These are phyloP conservation scores for Lobophora halterata DNA, from an alignment of 2,888 invertebrate genomes.

Conservation along the genomic window DNA sequence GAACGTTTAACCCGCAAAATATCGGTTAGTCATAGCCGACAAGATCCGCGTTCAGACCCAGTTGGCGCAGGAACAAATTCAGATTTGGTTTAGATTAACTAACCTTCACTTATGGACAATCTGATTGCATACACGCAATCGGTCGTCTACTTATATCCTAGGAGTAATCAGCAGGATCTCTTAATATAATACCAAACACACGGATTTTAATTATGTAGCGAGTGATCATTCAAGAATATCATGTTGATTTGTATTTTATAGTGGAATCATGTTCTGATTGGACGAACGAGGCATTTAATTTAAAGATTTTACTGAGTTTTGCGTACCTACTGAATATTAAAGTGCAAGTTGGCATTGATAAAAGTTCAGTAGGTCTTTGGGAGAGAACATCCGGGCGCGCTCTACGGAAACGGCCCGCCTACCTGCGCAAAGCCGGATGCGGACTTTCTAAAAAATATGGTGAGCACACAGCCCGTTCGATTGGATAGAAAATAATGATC, in stretches of 20 bases:
- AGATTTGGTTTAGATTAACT: slow-evolving; percentile 41
- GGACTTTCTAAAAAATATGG: slow-evolving; percentile 77
- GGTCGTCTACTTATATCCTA: slow-evolving; percentile 21
- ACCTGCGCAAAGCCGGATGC: slow-evolving; percentile 66
- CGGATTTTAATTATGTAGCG: slow-evolving; percentile 21
- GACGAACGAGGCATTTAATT: slow-evolving; percentile 10
- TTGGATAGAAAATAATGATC: slow-evolving; percentile 21
- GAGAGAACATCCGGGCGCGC: slow-evolving; percentile 63
- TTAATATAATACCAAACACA: slow-evolving; percentile 17
- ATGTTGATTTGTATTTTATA: slow-evolving; percentile 24
- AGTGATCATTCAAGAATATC: slow-evolving; percentile 23
- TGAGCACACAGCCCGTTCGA: slow-evolving; percentile 42
- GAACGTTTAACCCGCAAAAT: slow-evolving; percentile 45
- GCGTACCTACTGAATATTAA: slow-evolving; percentile 21
- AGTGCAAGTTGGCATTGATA: slow-evolving; percentile 28
- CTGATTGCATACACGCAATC: slow-evolving; percentile 14
- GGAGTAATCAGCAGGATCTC: slow-evolving; percentile 26
- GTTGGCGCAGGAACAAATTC: slow-evolving; percentile 51
- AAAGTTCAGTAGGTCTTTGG: slow-evolving; percentile 53
- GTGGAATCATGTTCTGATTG: slow-evolving; percentile 14
- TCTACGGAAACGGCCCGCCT: slow-evolving; percentile 66
- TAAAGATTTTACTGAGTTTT: slow-evolving; percentile 4
- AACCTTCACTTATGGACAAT: slow-evolving; percentile 26
- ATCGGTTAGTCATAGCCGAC: slow-evolving; percentile 52
- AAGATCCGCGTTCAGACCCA: slow-evolving; percentile 60